Evolutionary conservation across 2,888 invertebrate genomes (phyloP).

Genomic region (Crepidodera aurea): DNA sequence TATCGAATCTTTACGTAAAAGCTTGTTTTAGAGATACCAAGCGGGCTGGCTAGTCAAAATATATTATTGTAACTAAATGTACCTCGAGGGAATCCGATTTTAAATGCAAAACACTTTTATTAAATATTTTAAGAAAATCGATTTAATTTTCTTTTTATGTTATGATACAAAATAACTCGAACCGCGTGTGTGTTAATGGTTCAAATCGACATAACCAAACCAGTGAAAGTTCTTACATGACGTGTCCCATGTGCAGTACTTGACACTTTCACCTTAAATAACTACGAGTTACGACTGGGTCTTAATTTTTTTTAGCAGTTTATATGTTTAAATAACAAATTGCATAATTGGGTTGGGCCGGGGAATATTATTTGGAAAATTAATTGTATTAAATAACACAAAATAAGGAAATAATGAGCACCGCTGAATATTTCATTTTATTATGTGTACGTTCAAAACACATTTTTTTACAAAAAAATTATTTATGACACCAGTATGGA

Average conservation of each 20-base stretch:
- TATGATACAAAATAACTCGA: not conserved
- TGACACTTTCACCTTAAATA: constrained; percentile 40
- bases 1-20: too few relatives aligned
- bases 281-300: not conserved
- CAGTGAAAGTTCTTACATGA: constrained; percentile 35
- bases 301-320: constrained; percentile 13
- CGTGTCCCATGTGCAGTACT: constrained; percentile 30
- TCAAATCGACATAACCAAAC: constrained; percentile 21
- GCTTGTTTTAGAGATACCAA: too few relatives aligned
- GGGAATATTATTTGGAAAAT: constrained; percentile 12
- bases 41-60: too few relatives aligned
- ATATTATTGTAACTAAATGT: too few relatives aligned
- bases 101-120: too few relatives aligned
- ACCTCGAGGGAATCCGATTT: too few relatives aligned
- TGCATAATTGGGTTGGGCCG: constrained; percentile 21
- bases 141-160: too few relatives aligned
- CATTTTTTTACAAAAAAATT: not conserved
- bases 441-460: not conserved
- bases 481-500: too few relatives aligned
- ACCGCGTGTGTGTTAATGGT: not conserved
- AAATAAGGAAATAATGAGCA: constrained; percentile 12
- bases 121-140: too few relatives aligned
- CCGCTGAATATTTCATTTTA: constrained; percentile 8
- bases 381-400: constrained; percentile 16
- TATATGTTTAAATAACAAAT: constrained; percentile 12